A percentile compares a stretch with the other conserved stretches of the same genome.
These are phyloP conservation scores for Clupea harengus DNA, from an alignment of 2,113 vertebrate genomes.

Conservation along the genomic window DNA sequence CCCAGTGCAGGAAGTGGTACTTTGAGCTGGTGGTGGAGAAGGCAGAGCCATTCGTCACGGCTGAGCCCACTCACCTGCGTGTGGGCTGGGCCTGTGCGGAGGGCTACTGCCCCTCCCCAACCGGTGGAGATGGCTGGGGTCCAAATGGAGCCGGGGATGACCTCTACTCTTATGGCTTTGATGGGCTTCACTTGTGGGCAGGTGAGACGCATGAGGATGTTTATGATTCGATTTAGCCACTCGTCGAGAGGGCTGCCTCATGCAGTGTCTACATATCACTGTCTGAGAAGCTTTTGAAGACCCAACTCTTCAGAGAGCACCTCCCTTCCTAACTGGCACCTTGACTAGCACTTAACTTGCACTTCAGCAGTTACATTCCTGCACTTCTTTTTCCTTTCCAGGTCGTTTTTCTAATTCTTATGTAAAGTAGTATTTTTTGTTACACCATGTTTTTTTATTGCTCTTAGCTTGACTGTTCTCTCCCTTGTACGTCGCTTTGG, in stretches of 20 bases:
- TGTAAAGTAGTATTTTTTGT: no score
- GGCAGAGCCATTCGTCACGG: conserved; percentile 81
- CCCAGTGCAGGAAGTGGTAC: conserved; percentile 94
- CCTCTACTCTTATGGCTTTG: conserved; percentile 90
- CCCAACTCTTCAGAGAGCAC: no score
- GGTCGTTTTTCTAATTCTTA: no score
- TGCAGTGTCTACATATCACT: background rate
- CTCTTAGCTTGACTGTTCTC: no score
- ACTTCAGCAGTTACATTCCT: no score
- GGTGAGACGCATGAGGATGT: conserved; percentile 64
- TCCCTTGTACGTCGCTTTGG: no score
- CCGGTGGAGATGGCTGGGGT: conserved; percentile 88
- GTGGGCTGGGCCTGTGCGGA: conserved; percentile 92
- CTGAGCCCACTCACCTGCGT: conserved; percentile 88
- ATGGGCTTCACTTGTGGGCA: conserved; percentile 93
- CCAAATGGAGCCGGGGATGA: conserved; percentile 90
- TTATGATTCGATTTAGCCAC: no score
- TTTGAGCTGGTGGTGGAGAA: conserved; percentile 90
- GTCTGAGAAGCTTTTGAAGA: no score
- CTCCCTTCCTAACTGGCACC: no score
- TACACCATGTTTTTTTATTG: no score
- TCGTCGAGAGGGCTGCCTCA: background rate
- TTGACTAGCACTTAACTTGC: no score
- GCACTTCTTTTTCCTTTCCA: no score
- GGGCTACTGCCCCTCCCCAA: conserved; percentile 83